phyloP scores from a whole-genome alignment of 2,888 invertebrate species.

The Ditula angustiorana region DNA sequence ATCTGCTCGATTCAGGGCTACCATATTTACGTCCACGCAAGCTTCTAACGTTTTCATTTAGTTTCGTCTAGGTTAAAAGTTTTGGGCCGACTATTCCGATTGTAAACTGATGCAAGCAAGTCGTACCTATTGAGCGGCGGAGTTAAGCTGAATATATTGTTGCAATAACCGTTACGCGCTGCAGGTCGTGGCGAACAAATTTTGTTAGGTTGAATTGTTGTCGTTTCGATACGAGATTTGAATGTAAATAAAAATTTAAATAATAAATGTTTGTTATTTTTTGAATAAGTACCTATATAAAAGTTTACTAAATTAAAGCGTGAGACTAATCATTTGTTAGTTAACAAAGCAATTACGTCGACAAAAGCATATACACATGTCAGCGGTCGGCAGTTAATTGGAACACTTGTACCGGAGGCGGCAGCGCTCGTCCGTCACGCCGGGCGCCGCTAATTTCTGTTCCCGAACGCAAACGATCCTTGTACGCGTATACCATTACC shows the following conservation, averaged over 20 bases:
- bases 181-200: constrained; percentile 44
- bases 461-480: background rate
- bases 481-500: background rate
- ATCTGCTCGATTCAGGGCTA: constrained; percentile 39
- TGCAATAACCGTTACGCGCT: constrained; percentile 52
- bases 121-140: constrained; percentile 42
- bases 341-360: constrained; percentile 1
- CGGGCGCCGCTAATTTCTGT: background rate
- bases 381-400: constrained; percentile 20
- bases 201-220: constrained; percentile 42
- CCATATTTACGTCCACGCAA: constrained; percentile 9
- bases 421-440: background rate
- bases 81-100: constrained; percentile 22
- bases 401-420: background rate
- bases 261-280: constrained; percentile 43
- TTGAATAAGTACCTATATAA: no score
- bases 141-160: constrained; percentile 52
- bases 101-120: constrained; percentile 35
- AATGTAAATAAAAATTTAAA: constrained; percentile 43
- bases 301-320: no score
- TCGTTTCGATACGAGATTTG: constrained; percentile 31
- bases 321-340: background rate
- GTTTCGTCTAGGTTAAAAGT: constrained; percentile 25
- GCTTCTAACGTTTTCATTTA: constrained; percentile 27
- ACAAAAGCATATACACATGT: constrained; percentile 19